These are phyloP conservation scores for Aricia artaxerxes DNA, from an alignment of 2,888 invertebrate genomes.

Conservation along the genomic window DNA sequence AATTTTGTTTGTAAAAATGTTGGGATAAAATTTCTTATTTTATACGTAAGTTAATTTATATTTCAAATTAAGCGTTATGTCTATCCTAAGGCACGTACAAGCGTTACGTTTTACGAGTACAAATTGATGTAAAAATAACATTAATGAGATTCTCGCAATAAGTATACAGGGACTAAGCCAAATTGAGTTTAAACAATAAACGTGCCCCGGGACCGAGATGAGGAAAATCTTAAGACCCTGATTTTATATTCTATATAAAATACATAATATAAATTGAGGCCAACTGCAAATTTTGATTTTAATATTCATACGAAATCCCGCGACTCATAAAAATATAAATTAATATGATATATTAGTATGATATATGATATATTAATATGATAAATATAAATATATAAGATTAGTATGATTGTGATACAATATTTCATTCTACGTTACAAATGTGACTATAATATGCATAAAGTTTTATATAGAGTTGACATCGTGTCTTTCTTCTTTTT, in stretches of 20 bases:
- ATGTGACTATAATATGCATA: too few species aligned
- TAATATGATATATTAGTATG: too few species aligned
- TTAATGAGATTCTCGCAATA: slow-evolving; percentile 8
- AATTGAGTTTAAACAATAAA: slow-evolving; percentile 14
- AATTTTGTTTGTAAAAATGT: too few species aligned
- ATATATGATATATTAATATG: too few species aligned
- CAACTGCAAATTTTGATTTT: neutral
- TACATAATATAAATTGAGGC: neutral
- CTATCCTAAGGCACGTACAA: neutral
- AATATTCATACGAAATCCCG: neutral
- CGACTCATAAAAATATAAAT: neutral
- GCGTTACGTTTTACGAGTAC: slow-evolving; percentile 6
- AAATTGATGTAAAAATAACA: slow-evolving; percentile 1
- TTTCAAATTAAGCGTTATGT: slow-evolving; percentile 7
- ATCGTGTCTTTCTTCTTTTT: too few species aligned
- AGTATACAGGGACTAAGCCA: neutral
- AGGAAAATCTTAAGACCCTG: slow-evolving; percentile 5
- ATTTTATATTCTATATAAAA: slow-evolving; percentile 14
- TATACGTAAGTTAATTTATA: neutral
- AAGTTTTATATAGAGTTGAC: too few species aligned
- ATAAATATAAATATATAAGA: too few species aligned
- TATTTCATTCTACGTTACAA: too few species aligned
- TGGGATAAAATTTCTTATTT: neutral
- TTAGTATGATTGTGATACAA: neutral
- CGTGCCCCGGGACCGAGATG: neutral